phyloP scores from a whole-genome alignment of 2,797 vertebrate genomes.

The Pyrrhura leucotis region DNA sequence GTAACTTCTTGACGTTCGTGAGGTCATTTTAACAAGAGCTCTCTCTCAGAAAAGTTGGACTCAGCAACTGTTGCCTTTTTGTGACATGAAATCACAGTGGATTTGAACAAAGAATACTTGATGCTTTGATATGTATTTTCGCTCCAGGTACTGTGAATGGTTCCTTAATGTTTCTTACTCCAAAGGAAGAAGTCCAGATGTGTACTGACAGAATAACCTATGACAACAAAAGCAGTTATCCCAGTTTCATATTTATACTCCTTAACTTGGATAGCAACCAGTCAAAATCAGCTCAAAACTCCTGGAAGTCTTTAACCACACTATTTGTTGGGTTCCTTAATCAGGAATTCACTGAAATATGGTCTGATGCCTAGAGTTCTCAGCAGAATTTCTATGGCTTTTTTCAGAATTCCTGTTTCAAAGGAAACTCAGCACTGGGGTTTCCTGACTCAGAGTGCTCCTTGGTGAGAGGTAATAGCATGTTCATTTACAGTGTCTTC shows the following conservation, averaged over 20 bases:
- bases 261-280: not conserved
- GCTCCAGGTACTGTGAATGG: not conserved
- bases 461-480: not conserved
- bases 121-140: not conserved
- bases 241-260: not conserved
- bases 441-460: not conserved
- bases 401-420: not conserved
- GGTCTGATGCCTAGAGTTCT: not conserved
- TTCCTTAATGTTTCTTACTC: not conserved
- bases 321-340: not conserved
- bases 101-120: not conserved
- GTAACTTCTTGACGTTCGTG: not conserved
- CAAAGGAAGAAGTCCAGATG: not conserved
- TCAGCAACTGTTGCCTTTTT: not conserved
- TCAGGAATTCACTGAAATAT: not conserved
- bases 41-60: not conserved
- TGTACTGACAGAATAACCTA: not conserved
- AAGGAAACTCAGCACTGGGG: not conserved
- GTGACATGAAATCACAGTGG: not conserved
- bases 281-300: not conserved
- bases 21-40: not conserved
- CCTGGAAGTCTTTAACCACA: not conserved
- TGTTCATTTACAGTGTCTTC: not conserved
- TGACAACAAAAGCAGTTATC: not conserved
- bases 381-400: not conserved